phyloP scores from a whole-genome alignment of 2,888 invertebrate genomes.

The Hymenopus coronatus region DNA sequence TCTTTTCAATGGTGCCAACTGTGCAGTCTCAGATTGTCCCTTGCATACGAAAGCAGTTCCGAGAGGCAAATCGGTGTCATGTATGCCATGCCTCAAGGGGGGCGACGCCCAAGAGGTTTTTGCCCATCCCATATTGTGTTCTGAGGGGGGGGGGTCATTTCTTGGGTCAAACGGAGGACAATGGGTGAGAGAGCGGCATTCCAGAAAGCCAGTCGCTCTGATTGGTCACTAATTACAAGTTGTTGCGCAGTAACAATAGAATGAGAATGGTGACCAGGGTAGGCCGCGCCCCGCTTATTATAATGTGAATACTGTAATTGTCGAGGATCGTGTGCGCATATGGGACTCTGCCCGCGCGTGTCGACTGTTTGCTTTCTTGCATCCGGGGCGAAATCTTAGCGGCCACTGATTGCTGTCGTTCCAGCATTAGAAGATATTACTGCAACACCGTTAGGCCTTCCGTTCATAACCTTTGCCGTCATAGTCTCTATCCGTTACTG shows the following conservation, averaged over 20 bases:
- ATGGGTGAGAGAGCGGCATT: constrained; percentile 13
- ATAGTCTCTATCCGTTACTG: no score
- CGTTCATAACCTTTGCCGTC: no score
- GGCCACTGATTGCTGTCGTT: no score
- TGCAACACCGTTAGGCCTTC: no score
- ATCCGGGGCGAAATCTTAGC: no score
- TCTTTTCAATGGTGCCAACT: background rate
- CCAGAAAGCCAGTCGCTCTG: constrained; percentile 12
- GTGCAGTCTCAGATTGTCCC: background rate
- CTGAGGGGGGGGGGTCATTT: background rate
- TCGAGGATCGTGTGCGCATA: background rate
- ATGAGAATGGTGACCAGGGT: background rate
- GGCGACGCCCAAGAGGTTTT: constrained; percentile 3
- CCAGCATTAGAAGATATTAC: no score
- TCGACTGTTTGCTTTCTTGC: background rate
- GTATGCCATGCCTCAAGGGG: constrained; percentile 7
- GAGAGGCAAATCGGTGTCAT: constrained; percentile 11
- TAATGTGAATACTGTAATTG: background rate
- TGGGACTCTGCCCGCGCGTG: background rate
- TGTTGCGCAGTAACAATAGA: background rate
- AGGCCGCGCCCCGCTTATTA: background rate
- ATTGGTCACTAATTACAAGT: constrained; percentile 20
- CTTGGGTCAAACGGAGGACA: constrained; percentile 12
- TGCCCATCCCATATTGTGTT: constrained; percentile 19
- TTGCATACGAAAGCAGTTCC: constrained; percentile 5